Evolutionary conservation across 2,888 invertebrate genomes (phyloP).

Genomic region (Molorchus minor): DNA sequence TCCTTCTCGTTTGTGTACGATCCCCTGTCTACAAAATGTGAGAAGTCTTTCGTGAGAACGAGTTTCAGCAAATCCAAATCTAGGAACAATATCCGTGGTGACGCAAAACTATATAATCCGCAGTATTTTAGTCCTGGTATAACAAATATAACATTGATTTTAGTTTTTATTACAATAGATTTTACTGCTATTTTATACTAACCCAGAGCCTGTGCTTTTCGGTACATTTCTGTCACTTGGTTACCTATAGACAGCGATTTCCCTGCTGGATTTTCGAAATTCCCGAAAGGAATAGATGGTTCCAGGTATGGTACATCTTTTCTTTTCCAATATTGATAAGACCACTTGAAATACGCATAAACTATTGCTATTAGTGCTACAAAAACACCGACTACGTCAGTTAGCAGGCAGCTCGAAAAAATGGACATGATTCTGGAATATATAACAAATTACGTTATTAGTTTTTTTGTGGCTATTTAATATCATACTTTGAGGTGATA

Average conservation of each 20-base stretch:
- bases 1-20: constrained; percentile 49
- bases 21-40: constrained; percentile 47
- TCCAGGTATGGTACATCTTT: not conserved
- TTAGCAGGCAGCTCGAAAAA: not conserved
- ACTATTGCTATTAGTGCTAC: not conserved
- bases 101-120: not conserved
- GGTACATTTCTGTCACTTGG: not conserved
- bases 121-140: constrained; percentile 6
- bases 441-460: no score
- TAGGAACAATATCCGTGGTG: not conserved
- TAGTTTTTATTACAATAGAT: no score
- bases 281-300: not conserved
- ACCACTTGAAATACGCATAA: not conserved
- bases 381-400: not conserved
- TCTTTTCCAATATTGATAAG: not conserved
- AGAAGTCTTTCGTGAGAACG: constrained; percentile 29
- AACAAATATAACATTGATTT: not conserved
- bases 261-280: not conserved
- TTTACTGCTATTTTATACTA: not conserved
- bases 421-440: not conserved
- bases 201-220: not conserved
- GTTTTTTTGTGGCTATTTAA: no score
- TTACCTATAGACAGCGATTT: not conserved
- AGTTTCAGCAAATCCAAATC: constrained; percentile 17
- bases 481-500: no score